These are phyloP conservation scores for Drosophila suzukii DNA, from an alignment of 1,140 invertebrate species.

Conservation along the genomic window DNA sequence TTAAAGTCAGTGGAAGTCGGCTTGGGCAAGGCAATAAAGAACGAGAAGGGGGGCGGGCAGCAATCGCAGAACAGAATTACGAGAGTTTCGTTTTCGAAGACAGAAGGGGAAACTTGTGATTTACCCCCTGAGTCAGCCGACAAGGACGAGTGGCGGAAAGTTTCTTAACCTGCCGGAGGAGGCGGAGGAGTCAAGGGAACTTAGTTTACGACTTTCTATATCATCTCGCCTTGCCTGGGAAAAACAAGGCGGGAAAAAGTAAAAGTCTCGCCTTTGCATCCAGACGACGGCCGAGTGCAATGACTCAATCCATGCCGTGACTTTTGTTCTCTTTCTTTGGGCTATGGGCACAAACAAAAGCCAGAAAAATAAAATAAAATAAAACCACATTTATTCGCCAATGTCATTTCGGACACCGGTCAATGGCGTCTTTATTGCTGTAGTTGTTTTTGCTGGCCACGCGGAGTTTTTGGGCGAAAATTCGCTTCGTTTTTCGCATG, in stretches of 20 bases:
- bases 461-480: slow-evolving; percentile 18
- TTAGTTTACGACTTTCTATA: slow-evolving; percentile 51
- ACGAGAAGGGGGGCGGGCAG: slow-evolving; percentile 16
- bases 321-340: slow-evolving; percentile 79
- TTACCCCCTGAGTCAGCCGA: slow-evolving; percentile 26
- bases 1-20: slow-evolving; percentile 49
- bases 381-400: slow-evolving; percentile 49
- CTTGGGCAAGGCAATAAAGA: slow-evolving; percentile 40
- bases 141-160: slow-evolving; percentile 42
- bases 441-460: slow-evolving; percentile 1
- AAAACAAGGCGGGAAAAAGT: slow-evolving; percentile 50
- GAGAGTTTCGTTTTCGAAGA: slow-evolving; percentile 22
- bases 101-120: slow-evolving; percentile 22
- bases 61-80: neutral
- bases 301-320: slow-evolving; percentile 80
- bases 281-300: slow-evolving; percentile 56
- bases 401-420: slow-evolving; percentile 74
- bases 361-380: slow-evolving; percentile 28
- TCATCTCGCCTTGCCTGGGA: slow-evolving; percentile 16
- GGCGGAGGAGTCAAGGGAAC: slow-evolving; percentile 18
- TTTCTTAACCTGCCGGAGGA: slow-evolving; percentile 45
- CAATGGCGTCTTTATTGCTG: slow-evolving; percentile 50
- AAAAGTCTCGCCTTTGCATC: slow-evolving; percentile 57
- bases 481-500: slow-evolving; percentile 2
- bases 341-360: slow-evolving; percentile 55